Evolutionary conservation across 2,888 invertebrate genomes (phyloP), one percentile per base, ranked within the genome.

Genomic region (Ferrisia virgata): DNA sequence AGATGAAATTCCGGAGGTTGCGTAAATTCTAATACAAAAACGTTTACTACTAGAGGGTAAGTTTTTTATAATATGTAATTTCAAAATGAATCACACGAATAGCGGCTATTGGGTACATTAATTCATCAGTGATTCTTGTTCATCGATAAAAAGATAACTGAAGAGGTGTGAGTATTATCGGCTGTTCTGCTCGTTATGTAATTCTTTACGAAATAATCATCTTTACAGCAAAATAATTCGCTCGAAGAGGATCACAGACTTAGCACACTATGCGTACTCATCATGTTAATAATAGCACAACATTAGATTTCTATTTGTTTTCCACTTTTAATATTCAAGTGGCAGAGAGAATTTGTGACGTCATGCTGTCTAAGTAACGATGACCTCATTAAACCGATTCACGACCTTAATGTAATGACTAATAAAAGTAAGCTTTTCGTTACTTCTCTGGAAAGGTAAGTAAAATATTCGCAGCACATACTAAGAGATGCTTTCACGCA

Each of bases 391-490:
- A 76, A 76, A 36, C 25, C 72, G 8, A 76, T 76, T 36, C 18
- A 76, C 36, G 72, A 36, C 72, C 72, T 76, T 76, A 76, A 76
- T 76, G 72, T n/a, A 76, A 36, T 76, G 72, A 76, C 72, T 76
- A 76, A 76, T 76, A 76, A 36, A 72, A 76, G 72, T 6, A 76
- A 76, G 36, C 72, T 76, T n/a, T 76, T 18, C 72, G 9, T 11
- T 33, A n/a, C 18, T 33, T 36, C 18, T 18, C 72, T 28, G 11
- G n/a, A 76, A n/a, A 22, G 72, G 72, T 76, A 18, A 76, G 18
- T 18, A 18, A 76, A 33, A 36, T 76, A 15, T 76, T 36, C 28
- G 8, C 22, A 53, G 18, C 22, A 1, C n/a, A 53, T 5, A 53
- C 22, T 53, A 2, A n/a, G n/a, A 43, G n/a, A n/a, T 40, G 2